Percentiles rank a stretch among this genome's conserved stretches.
Conservation (phyloP, 2,797 vertebrate genomes). For the Myoxocephalus aenaeus region DNA sequence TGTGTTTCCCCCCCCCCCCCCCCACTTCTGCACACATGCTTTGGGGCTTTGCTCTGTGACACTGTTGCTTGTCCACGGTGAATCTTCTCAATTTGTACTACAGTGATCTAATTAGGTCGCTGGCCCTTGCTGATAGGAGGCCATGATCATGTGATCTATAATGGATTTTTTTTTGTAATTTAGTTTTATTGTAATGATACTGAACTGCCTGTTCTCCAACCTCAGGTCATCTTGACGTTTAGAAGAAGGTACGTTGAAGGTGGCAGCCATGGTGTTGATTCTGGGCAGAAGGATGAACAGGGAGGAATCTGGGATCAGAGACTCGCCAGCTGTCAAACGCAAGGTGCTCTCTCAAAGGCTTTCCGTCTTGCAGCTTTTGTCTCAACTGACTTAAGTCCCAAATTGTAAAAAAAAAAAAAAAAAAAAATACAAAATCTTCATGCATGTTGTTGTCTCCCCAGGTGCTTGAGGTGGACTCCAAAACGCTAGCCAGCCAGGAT, state of each 20-base stretch:
- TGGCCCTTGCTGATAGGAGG: background rate
- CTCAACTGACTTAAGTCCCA: background rate
- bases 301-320: conserved; percentile 92
- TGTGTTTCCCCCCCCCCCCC: conserved; percentile 11
- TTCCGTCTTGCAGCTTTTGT: conserved; percentile 4
- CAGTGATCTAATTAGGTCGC: conserved; percentile 18
- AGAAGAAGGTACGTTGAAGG: conserved; percentile 47
- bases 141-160: background rate
- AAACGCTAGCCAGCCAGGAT: conserved; percentile 88
- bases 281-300: conserved; percentile 95
- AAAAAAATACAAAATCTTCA: background rate
- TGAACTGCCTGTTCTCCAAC: conserved; percentile 15
- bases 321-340: conserved; percentile 96
- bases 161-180: too few species aligned
- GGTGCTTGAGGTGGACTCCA: conserved; percentile 96
- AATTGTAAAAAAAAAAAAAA: background rate
- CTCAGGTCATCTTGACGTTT: conserved; percentile 47
- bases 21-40: conserved; percentile 8
- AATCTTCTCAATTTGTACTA: conserved; percentile 34
- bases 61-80: conserved; percentile 38
- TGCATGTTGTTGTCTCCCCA: conserved; percentile 43
- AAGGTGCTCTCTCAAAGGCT: conserved; percentile 78
- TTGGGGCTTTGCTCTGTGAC: conserved; percentile 14
- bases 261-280: conserved; percentile 97
- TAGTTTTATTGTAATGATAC: background rate